phyloP scores from a whole-genome alignment of 2,888 invertebrate species.

The Orchesella flavescens region DNA sequence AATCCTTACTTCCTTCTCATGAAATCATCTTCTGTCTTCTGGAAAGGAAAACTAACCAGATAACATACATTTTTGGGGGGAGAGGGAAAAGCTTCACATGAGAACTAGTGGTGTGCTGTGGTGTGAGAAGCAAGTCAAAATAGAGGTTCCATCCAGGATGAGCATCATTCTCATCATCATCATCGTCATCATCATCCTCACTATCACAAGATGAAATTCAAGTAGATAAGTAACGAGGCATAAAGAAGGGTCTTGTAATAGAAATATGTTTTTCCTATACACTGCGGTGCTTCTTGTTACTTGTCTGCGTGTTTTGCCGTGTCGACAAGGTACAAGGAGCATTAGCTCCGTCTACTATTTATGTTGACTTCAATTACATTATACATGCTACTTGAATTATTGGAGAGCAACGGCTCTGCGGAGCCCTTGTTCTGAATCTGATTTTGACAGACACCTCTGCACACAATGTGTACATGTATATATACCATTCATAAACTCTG shows the following conservation, averaged over 20 bases:
- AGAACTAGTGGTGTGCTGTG: conserved; percentile 12
- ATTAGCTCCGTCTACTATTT: conserved; percentile 25
- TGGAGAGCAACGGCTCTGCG: too few species aligned
- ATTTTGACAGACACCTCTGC: too few species aligned
- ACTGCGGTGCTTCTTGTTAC: conserved; percentile 2
- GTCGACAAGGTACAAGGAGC: conserved; percentile 33
- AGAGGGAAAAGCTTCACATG: neutral
- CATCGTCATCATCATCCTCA: conserved; percentile 43
- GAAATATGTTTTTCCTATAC: conserved; percentile 10
- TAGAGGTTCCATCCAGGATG: conserved; percentile 43
- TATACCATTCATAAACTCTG: too few species aligned
- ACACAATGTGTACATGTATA: too few species aligned
- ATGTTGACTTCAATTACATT: conserved; percentile 42
- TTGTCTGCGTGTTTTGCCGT: neutral
- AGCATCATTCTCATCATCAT: conserved; percentile 52
- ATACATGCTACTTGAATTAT: conserved; percentile 40
- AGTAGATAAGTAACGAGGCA: conserved; percentile 59
- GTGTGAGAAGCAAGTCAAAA: conserved; percentile 48
- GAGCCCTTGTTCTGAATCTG: too few species aligned
- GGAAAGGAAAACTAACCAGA: conserved; percentile 45
- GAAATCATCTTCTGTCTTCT: conserved; percentile 45
- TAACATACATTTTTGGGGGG: conserved; percentile 10
- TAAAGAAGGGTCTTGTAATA: conserved; percentile 49
- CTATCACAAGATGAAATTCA: conserved; percentile 52
- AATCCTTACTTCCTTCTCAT: conserved; percentile 63